These are phyloP conservation scores for Aquatica leii DNA, from an alignment of 2,888 invertebrate genomes.

Conservation along the genomic window DNA sequence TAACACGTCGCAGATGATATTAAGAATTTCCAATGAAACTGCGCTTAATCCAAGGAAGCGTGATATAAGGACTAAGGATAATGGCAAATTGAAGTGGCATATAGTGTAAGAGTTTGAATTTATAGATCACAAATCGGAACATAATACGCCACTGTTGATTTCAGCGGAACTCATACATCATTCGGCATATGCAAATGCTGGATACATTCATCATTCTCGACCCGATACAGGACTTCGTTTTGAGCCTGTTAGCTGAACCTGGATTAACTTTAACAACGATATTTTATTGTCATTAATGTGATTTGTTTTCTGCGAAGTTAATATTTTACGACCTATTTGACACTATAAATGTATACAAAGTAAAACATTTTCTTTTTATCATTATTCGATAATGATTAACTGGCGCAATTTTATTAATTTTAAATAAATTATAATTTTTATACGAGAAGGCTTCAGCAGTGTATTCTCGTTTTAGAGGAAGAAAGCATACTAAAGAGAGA, in stretches of 20 bases:
- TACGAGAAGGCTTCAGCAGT: too few relatives aligned
- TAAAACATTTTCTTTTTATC: not conserved
- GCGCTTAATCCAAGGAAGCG: conserved; percentile 27
- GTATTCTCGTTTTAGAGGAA: too few relatives aligned
- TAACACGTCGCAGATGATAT: conserved; percentile 25
- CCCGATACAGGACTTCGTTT: conserved; percentile 43
- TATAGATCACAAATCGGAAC: conserved; percentile 58
- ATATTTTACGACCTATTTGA: conserved; percentile 39
- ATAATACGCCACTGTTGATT: conserved; percentile 60
- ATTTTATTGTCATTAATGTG: conserved; percentile 54
- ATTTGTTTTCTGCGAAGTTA: conserved; percentile 53
- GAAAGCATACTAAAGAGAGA: too few relatives aligned
- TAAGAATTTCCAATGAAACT: conserved; percentile 29
- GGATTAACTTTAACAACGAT: conserved; percentile 51
- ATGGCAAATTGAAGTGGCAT: conserved; percentile 56
- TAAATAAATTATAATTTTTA: too few relatives aligned
- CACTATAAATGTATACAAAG: not conserved
- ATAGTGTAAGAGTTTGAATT: conserved; percentile 49
- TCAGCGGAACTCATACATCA: conserved; percentile 59
- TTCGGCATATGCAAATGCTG: conserved; percentile 60
- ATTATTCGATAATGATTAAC: too few relatives aligned
- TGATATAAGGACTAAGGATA: conserved; percentile 41
- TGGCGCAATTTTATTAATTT: too few relatives aligned
- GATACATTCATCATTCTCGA: conserved; percentile 57
- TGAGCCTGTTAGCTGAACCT: conserved; percentile 38